Evolutionary conservation across 2,797 vertebrate species (phyloP).

Genomic region (Brotula barbata): DNA sequence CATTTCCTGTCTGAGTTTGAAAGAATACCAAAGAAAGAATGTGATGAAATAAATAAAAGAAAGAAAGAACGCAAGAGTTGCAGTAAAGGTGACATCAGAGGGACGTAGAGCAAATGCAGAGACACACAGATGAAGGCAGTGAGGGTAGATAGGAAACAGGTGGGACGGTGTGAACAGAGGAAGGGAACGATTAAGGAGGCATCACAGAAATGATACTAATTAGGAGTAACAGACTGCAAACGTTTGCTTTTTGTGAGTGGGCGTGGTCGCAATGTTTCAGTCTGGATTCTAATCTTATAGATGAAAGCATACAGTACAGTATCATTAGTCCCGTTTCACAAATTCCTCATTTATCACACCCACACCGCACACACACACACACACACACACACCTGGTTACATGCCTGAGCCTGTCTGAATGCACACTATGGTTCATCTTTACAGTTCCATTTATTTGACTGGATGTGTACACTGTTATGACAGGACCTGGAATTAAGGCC

Average conservation of each 20-base stretch:
- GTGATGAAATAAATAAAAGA: too few species aligned
- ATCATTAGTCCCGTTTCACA: neutral
- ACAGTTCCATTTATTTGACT: slow-evolving; percentile 39
- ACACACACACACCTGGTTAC: slow-evolving; percentile 4
- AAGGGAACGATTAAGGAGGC: neutral
- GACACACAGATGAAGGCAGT: neutral
- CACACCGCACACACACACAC: slow-evolving; percentile 4
- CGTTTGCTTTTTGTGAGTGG: too few species aligned
- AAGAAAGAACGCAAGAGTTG: neutral
- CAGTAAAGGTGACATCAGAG: neutral
- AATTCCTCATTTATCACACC: slow-evolving; percentile 1
- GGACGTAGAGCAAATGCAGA: neutral
- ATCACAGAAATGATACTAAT: neutral
- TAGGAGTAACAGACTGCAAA: neutral
- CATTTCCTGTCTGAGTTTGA: slow-evolving; percentile 18
- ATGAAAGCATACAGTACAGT: neutral
- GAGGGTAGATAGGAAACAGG: slow-evolving; percentile 8
- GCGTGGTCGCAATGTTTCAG: too few species aligned
- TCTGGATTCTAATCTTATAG: too few species aligned
- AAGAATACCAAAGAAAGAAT: neutral
- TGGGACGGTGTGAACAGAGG: neutral
- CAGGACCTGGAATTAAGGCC: slow-evolving; percentile 38
- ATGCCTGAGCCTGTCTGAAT: slow-evolving; percentile 40
- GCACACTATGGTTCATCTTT: slow-evolving; percentile 21
- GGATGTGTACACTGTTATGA: slow-evolving; percentile 14